Conservation (phyloP, 2,888 invertebrate genomes). For the Brachyopa scutellaris region DNA sequence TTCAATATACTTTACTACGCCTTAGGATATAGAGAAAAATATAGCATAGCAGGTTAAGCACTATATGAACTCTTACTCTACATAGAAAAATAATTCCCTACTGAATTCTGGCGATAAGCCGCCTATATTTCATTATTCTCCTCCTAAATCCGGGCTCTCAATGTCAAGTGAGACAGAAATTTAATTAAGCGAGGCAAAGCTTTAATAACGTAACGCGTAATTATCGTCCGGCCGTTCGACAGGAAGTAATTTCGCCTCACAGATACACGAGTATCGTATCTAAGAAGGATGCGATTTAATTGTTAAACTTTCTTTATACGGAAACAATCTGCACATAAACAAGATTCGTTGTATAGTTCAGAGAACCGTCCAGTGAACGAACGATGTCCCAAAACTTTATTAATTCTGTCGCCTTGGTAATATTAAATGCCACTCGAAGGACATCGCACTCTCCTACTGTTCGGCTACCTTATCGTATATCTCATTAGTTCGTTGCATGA, state of each 20-base stretch:
- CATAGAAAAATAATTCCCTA: background rate
- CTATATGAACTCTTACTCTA: too few relatives aligned
- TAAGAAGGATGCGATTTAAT: conserved; percentile 46
- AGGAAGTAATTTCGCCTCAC: conserved; percentile 35
- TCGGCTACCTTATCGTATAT: background rate
- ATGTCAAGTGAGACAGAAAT: conserved; percentile 16
- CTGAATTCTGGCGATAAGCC: background rate
- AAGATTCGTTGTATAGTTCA: too few relatives aligned
- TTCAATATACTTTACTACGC: too few relatives aligned
- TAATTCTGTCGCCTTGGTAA: conserved; percentile 52
- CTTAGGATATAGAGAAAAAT: background rate
- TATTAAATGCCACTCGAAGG: conserved; percentile 32
- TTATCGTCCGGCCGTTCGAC: conserved; percentile 33
- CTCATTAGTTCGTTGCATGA: background rate
- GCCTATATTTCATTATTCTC: too few relatives aligned
- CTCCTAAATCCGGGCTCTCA: too few relatives aligned
- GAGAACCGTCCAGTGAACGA: background rate
- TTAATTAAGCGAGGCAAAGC: conserved; percentile 55
- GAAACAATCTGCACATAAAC: background rate
- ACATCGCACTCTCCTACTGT: background rate
- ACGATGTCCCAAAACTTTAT: conserved; percentile 41
- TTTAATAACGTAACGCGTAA: conserved; percentile 38
- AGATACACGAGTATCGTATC: too few relatives aligned
- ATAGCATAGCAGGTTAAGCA: background rate
- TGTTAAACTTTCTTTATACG: conserved; percentile 34